Conservation (phyloP, 2,888 invertebrate genomes). For the Drosophila prolongata region DNA sequence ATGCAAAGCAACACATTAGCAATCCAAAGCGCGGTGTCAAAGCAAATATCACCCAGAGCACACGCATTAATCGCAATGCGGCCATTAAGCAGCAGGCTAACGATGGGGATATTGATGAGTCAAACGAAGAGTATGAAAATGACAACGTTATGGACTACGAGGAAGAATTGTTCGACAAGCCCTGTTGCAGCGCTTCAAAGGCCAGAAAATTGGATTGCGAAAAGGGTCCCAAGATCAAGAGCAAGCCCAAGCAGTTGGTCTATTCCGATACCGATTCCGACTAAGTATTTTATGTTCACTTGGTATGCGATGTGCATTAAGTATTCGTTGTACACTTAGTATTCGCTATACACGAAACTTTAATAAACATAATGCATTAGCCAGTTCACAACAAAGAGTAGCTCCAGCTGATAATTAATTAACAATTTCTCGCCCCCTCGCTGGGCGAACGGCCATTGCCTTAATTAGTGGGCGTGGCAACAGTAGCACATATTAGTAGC, state of each 20-base stretch:
- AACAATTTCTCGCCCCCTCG: slow-evolving; percentile 17
- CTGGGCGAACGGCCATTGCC: slow-evolving; percentile 30
- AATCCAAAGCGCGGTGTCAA: too few relatives aligned
- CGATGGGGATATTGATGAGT: slow-evolving; percentile 1
- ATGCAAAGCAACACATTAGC: not conserved
- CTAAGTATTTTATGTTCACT: not conserved
- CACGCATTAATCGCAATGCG: too few relatives aligned
- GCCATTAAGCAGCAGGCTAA: too few relatives aligned
- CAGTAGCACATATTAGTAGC: slow-evolving; percentile 22
- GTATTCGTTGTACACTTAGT: not conserved
- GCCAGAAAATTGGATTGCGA: not conserved
- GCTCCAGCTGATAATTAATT: slow-evolving; percentile 25
- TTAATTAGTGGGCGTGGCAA: slow-evolving; percentile 44
- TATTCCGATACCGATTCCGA: slow-evolving; percentile 11
- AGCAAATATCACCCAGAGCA: too few relatives aligned
- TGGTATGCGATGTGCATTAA: not conserved
- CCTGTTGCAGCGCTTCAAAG: slow-evolving; percentile 2
- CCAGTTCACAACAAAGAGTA: slow-evolving; percentile 2
- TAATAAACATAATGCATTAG: slow-evolving; percentile 43
- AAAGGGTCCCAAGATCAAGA: not conserved
- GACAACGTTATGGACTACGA: not conserved
- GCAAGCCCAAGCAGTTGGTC: slow-evolving; percentile 4
- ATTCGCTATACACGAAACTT: slow-evolving; percentile 2
- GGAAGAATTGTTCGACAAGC: slow-evolving; percentile 1
- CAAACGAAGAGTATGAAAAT: slow-evolving; percentile 1